These are phyloP conservation scores for Patiria pectinifera DNA, from an alignment of 53 echinoderm and acorn worm species.

Conservation along the genomic window DNA sequence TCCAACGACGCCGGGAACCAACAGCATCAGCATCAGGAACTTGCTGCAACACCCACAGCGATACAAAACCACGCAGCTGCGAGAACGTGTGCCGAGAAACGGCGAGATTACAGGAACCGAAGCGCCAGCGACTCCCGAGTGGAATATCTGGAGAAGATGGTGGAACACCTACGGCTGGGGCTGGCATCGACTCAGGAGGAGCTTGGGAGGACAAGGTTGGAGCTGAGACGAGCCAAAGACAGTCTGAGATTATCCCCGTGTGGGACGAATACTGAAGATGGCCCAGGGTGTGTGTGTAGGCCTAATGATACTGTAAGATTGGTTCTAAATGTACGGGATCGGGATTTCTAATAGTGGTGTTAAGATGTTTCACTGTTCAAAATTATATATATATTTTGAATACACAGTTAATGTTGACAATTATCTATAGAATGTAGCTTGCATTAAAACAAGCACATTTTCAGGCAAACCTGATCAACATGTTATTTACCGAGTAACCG, in stretches of 20 bases:
- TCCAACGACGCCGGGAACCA: background rate
- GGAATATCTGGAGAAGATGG: slow-evolving; percentile 72
- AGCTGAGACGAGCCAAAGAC: slow-evolving; percentile 59
- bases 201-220: slow-evolving; percentile 63
- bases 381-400: too few relatives aligned
- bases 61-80: background rate
- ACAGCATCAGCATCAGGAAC: background rate
- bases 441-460: too few relatives aligned
- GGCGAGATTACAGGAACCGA: slow-evolving; percentile 23
- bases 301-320: background rate
- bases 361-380: too few relatives aligned
- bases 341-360: background rate
- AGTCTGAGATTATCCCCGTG: background rate
- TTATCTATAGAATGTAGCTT: too few relatives aligned
- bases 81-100: slow-evolving; percentile 10
- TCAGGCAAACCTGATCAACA: too few relatives aligned
- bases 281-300: background rate
- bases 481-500: too few relatives aligned
- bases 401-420: too few relatives aligned
- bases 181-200: slow-evolving; percentile 72
- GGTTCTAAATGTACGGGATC: slow-evolving; percentile 14
- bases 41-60: background rate
- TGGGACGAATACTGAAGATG: background rate
- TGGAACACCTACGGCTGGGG: slow-evolving; percentile 71
- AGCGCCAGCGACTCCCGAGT: slow-evolving; percentile 46